Percentiles rank a stretch among this genome's conserved stretches.
phyloP scores from a whole-genome alignment of 2,888 invertebrate genomes.

The Drosophila kambysellisi region DNA sequence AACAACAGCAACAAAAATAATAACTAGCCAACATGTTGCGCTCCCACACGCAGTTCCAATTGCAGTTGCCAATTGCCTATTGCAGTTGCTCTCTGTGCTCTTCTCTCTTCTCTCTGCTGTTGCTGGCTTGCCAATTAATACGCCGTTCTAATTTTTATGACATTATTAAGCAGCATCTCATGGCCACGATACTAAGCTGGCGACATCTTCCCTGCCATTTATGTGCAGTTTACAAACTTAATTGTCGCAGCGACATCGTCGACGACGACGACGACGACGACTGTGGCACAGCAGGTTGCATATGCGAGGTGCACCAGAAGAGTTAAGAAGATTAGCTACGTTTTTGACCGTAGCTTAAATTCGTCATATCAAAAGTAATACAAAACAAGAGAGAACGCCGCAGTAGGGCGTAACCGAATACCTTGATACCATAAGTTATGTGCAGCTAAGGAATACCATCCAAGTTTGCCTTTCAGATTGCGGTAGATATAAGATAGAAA shows the following conservation, averaged over 20 bases:
- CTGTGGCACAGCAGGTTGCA: slow-evolving; percentile 64
- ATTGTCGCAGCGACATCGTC: slow-evolving; percentile 62
- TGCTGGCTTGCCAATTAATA: slow-evolving; percentile 72
- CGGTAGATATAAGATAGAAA: too few species aligned
- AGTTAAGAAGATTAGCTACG: neutral
- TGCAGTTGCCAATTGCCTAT: slow-evolving; percentile 37
- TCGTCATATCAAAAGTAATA: neutral
- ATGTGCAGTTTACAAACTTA: slow-evolving; percentile 78
- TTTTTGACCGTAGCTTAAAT: neutral
- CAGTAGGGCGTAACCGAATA: too few species aligned
- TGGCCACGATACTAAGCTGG: slow-evolving; percentile 61
- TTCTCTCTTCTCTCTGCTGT: slow-evolving; percentile 3
- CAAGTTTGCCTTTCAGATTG: too few species aligned
- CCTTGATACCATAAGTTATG: too few species aligned
- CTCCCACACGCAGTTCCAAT: slow-evolving; percentile 72
- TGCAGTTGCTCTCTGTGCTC: slow-evolving; percentile 9
- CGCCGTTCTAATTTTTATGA: slow-evolving; percentile 81
- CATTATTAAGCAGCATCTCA: slow-evolving; percentile 77
- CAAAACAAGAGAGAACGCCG: neutral
- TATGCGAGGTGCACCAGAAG: slow-evolving; percentile 42
- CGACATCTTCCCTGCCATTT: slow-evolving; percentile 75
- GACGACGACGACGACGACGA: slow-evolving; percentile 21
- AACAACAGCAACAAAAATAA: slow-evolving; percentile 35
- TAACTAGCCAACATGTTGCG: slow-evolving; percentile 76
- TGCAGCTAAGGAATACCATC: too few species aligned